Evolutionary conservation across 2,797 vertebrate genomes (phyloP).

Genomic region (Cossypha heuglini): DNA sequence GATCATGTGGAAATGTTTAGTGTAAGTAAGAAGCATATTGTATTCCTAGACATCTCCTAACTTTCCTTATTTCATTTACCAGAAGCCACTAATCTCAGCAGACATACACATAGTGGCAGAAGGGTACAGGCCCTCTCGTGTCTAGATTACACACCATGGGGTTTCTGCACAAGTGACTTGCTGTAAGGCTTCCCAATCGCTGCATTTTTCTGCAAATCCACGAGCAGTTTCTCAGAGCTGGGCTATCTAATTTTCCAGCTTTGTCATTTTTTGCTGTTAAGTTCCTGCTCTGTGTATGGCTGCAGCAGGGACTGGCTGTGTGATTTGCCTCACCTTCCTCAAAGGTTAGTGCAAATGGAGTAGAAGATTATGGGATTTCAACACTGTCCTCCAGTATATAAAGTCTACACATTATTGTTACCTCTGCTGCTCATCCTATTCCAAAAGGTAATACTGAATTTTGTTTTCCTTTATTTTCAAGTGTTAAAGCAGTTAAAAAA

Average conservation of each 20-base stretch:
- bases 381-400: neutral
- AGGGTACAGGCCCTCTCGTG: neutral
- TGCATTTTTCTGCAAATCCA: neutral
- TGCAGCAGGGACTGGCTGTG: neutral
- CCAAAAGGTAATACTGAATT: neutral
- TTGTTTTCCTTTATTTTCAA: neutral
- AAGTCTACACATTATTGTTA: neutral
- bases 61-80: neutral
- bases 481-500: neutral
- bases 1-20: neutral
- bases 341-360: rapidly evolving
- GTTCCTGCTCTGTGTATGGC: neutral
- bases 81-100: neutral
- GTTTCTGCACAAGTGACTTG: neutral
- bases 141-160: too few relatives aligned
- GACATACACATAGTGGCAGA: neutral
- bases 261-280: neutral
- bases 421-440: neutral
- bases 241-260: neutral
- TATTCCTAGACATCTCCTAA: neutral
- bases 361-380: neutral
- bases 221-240: neutral
- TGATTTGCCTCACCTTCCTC: neutral
- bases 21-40: neutral
- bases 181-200: neutral